A percentile compares a stretch with the other conserved stretches of the same genome.
Evolutionary conservation across 2,797 vertebrate species (phyloP).

Genomic region (Pantherophis vulpinus): DNA sequence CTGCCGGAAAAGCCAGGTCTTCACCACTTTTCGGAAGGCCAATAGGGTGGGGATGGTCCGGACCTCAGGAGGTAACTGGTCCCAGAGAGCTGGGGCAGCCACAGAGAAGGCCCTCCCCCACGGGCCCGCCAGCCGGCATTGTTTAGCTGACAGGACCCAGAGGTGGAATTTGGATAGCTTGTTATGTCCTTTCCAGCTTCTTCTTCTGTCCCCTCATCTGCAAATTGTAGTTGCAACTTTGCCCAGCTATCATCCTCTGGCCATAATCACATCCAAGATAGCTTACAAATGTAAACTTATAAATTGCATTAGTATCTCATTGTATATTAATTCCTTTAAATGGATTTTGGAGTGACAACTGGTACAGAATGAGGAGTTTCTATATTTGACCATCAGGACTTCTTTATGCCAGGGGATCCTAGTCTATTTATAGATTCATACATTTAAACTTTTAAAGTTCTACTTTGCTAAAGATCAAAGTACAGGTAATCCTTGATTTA

Average conservation of each 20-base stretch:
- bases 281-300: background rate
- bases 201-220: background rate
- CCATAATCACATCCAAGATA: background rate
- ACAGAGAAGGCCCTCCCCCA: too few relatives aligned
- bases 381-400: background rate
- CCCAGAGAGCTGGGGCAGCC: too few relatives aligned
- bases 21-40: too few relatives aligned
- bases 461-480: background rate
- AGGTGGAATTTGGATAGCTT: background rate
- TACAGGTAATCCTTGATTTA: too few relatives aligned
- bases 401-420: background rate
- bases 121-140: too few relatives aligned
- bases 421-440: background rate
- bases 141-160: too few relatives aligned
- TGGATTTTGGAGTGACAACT: background rate
- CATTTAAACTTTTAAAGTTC: background rate
- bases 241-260: background rate
- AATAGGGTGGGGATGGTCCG: too few relatives aligned
- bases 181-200: background rate
- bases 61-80: too few relatives aligned
- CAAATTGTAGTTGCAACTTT: background rate
- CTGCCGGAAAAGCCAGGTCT: too few relatives aligned
- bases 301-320: background rate
- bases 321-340: background rate
- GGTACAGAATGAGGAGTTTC: background rate